These are phyloP conservation scores for Meta bourneti DNA, from an alignment of 2,888 invertebrate species.

Conservation along the genomic window DNA sequence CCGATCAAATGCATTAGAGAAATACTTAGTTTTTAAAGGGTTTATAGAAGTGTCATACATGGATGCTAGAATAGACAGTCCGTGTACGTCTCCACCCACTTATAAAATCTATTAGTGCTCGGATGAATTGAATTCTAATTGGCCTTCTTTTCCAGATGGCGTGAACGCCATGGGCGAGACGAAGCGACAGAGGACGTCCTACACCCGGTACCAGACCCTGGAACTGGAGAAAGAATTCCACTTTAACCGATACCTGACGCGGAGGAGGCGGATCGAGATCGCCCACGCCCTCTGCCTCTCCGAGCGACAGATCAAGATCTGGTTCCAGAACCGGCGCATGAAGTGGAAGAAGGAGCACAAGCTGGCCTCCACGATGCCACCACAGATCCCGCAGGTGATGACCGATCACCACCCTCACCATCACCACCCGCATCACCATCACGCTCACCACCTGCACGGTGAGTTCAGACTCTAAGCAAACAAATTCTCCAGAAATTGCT, in stretches of 20 bases:
- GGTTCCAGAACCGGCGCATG: conserved; percentile 87
- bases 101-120: no score
- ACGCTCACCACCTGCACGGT: conserved; percentile 74
- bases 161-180: conserved; percentile 98
- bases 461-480: conserved; percentile 51
- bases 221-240: conserved; percentile 98
- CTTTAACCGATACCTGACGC: conserved; percentile 97
- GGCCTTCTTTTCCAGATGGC: conserved; percentile 87
- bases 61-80: no score
- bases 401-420: conserved; percentile 74
- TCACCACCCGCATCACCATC: conserved; percentile 74
- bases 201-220: conserved; percentile 96
- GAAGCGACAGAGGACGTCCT: conserved; percentile 89
- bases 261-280: conserved; percentile 96
- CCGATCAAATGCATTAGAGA: no score
- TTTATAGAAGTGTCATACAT: no score
- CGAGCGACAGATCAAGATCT: conserved; percentile 97
- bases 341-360: conserved; percentile 79
- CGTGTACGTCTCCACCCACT: no score
- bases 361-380: conserved; percentile 78
- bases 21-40: no score
- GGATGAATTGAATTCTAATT: no score
- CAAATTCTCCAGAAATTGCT: no score
- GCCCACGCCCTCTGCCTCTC: conserved; percentile 97
- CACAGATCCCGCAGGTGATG: conserved; percentile 78